Evolutionary conservation across 2,797 vertebrate genomes (phyloP).

Genomic region (Tragopan temminckii): DNA sequence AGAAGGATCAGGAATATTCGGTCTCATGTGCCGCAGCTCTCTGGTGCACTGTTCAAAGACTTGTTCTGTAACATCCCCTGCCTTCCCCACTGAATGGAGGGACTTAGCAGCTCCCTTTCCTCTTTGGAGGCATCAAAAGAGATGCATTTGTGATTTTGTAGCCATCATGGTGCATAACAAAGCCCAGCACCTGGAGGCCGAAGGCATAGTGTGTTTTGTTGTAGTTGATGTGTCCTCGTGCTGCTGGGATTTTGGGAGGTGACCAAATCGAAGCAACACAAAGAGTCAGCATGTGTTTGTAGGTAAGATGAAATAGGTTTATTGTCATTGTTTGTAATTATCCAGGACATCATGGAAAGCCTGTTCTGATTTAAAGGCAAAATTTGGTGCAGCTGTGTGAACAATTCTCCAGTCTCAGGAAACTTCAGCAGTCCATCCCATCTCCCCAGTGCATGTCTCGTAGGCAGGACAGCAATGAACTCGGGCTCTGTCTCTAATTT

Average conservation of each 20-base stretch:
- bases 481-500: background rate
- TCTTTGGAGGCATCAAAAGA: background rate
- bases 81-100: background rate
- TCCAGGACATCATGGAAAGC: no score
- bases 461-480: background rate
- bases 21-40: background rate
- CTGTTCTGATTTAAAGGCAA: no score
- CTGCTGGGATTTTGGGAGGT: background rate
- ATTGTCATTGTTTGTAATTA: no score
- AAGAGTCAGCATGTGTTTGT: rapidly evolving
- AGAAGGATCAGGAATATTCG: background rate
- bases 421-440: background rate
- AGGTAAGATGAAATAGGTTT: background rate
- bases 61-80: background rate
- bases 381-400: no score
- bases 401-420: no score
- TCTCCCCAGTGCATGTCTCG: background rate
- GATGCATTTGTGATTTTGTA: background rate
- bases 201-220: background rate
- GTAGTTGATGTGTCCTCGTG: background rate
- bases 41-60: no score
- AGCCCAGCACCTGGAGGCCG: background rate
- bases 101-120: background rate
- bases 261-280: background rate
- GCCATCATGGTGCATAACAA: background rate